Percentiles rank a stretch among this genome's conserved stretches.
Evolutionary conservation across 2,113 vertebrate species (phyloP).

Genomic region (Pandion haliaetus): DNA sequence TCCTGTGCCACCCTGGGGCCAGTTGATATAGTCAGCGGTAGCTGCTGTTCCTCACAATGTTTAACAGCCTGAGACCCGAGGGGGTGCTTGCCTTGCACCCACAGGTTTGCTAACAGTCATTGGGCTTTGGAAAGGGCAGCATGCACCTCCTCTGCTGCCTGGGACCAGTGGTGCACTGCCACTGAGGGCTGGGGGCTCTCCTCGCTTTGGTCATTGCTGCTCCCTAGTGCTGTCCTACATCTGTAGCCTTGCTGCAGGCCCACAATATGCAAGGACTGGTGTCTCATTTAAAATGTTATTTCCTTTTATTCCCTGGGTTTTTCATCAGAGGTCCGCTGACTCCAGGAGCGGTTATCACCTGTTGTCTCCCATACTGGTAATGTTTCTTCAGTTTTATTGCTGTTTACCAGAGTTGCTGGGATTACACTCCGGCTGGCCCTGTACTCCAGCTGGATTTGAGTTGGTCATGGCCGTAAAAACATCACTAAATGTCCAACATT

Average conservation of each 20-base stretch:
- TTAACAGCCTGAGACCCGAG: background rate
- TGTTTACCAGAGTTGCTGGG: background rate
- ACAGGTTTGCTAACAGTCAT: background rate
- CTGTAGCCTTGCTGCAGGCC: background rate
- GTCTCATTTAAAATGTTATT: background rate
- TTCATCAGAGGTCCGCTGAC: background rate
- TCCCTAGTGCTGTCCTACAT: background rate
- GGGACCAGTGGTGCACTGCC: background rate
- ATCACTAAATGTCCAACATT: background rate
- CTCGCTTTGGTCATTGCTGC: background rate
- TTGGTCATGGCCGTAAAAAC: background rate
- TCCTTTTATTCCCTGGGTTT: background rate
- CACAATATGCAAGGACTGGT: background rate
- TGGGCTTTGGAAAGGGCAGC: background rate
- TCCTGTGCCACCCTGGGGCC: fast-evolving
- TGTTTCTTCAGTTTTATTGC: background rate
- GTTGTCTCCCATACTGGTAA: background rate
- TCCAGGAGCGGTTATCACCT: background rate
- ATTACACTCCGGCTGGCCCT: background rate
- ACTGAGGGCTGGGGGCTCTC: fast-evolving
- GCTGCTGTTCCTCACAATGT: background rate
- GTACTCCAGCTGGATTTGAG: background rate
- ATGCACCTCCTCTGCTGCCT: background rate
- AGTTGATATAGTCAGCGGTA: background rate
- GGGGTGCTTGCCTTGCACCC: background rate